Conservation (phyloP, 1,140 invertebrate genomes). For the Micrasema longulum region DNA sequence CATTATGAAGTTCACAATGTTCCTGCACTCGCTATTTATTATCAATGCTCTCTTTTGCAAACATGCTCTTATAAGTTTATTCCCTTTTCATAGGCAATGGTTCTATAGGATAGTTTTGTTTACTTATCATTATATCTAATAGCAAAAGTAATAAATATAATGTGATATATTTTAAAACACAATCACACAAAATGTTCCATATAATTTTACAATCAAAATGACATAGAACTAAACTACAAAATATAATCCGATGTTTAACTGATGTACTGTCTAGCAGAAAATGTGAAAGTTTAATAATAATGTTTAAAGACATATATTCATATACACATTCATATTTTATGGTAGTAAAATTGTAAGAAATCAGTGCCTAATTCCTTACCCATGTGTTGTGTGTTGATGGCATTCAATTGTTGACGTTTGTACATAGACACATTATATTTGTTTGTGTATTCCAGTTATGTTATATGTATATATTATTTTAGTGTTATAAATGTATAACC, state of each 20-base stretch:
- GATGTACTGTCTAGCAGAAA: conserved; percentile 26
- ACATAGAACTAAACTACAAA: background rate
- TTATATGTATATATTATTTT: conserved; percentile 42
- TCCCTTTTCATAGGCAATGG: too few species aligned
- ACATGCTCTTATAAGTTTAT: too few species aligned
- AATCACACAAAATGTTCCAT: too few species aligned
- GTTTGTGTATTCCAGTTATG: conserved; percentile 44
- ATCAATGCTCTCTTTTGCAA: too few species aligned
- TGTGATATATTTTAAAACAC: too few species aligned
- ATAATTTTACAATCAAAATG: too few species aligned
- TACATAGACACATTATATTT: conserved; percentile 42
- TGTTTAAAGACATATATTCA: conserved; percentile 26
- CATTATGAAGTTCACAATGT: too few species aligned
- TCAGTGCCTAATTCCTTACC: conserved; percentile 49
- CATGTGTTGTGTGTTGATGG: conserved; percentile 44
- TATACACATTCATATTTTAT: conserved; percentile 24
- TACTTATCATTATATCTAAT: too few species aligned
- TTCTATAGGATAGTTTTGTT: too few species aligned
- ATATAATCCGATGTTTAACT: conserved; percentile 12
- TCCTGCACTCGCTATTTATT: too few species aligned
- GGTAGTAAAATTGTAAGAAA: conserved; percentile 41
- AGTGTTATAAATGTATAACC: conserved; percentile 42
- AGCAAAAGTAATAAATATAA: too few species aligned
- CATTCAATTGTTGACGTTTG: conserved; percentile 50
- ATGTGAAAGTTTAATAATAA: conserved; percentile 28